A percentile compares a stretch with the other conserved stretches of the same genome.
Evolutionary conservation across 2,797 vertebrate genomes (phyloP).

Genomic region (Etheostoma perlongum): DNA sequence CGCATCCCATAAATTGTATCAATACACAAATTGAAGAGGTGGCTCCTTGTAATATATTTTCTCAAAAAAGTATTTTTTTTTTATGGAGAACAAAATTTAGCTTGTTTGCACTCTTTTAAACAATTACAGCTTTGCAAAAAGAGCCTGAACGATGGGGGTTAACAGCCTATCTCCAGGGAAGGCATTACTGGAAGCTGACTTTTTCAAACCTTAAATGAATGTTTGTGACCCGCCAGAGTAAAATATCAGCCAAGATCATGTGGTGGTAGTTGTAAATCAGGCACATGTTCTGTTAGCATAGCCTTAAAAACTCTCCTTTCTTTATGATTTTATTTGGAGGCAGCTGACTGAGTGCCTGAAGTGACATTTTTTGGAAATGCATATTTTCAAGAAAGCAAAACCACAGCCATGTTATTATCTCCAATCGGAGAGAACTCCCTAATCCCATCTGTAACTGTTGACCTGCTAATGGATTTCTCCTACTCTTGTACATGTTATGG

Average conservation of each 20-base stretch:
- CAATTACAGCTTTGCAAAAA: conserved; percentile 13
- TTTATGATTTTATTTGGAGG: conserved; percentile 11
- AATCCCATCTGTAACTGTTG: conserved; percentile 23
- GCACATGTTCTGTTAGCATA: conserved; percentile 5
- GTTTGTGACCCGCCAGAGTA: conserved; percentile 10
- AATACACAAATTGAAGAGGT: conserved; percentile 40
- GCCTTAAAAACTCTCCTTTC: conserved; percentile 3
- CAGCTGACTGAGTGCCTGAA: conserved; percentile 25
- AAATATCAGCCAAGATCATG: conserved; percentile 19
- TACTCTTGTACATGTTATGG: conserved; percentile 2
- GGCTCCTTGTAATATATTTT: conserved; percentile 34
- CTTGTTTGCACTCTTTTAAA: conserved; percentile 51
- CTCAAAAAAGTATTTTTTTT: conserved; percentile 30
- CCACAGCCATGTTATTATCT: conserved; percentile 29
- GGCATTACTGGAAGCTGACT: conserved; percentile 10
- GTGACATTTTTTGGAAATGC: conserved; percentile 15
- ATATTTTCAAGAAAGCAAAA: conserved; percentile 2
- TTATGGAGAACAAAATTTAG: conserved; percentile 37
- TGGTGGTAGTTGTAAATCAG: conserved; percentile 26
- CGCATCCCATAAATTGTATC: conserved; percentile 45
- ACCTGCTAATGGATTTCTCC: conserved; percentile 60
- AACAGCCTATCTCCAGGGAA: conserved; percentile 26
- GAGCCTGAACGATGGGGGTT: conserved; percentile 15
- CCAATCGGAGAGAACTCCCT: conserved; percentile 5
- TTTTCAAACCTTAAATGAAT: conserved; percentile 37